Conservation (phyloP, 2,113 vertebrate species). For the Chionomys nivalis region DNA sequence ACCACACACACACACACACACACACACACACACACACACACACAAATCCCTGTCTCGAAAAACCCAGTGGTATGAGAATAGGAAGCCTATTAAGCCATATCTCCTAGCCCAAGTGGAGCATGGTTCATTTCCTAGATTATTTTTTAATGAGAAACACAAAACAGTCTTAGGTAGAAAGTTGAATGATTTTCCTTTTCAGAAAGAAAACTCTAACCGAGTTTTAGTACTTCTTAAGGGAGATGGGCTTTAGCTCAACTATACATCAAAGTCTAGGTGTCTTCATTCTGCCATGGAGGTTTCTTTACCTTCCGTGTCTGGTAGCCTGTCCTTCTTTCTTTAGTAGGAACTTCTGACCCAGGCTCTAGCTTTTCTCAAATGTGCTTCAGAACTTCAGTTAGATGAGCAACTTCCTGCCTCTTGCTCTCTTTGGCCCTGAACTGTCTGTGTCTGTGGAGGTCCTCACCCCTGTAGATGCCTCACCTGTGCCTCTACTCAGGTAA, state of each 20-base stretch:
- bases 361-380: not conserved
- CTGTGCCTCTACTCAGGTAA: not conserved
- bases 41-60: too few species aligned
- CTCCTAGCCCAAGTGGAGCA: not conserved
- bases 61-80: not conserved
- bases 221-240: not conserved
- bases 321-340: not conserved
- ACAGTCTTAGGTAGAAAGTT: not conserved
- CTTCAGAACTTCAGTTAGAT: not conserved
- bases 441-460: not conserved
- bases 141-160: not conserved
- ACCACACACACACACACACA: not conserved
- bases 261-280: not conserved
- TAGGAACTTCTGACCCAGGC: not conserved
- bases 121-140: not conserved
- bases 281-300: not conserved
- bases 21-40: not conserved
- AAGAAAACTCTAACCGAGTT: not conserved
- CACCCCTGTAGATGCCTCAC: not conserved
- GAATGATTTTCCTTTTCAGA: not conserved
- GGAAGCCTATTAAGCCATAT: too few species aligned
- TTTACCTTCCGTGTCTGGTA: not conserved
- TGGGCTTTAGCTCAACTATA: accelerated
- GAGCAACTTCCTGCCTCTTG: accelerated
- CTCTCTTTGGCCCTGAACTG: not conserved